Conservation (phyloP, 2,113 vertebrate genomes). For the Progne subis region DNA sequence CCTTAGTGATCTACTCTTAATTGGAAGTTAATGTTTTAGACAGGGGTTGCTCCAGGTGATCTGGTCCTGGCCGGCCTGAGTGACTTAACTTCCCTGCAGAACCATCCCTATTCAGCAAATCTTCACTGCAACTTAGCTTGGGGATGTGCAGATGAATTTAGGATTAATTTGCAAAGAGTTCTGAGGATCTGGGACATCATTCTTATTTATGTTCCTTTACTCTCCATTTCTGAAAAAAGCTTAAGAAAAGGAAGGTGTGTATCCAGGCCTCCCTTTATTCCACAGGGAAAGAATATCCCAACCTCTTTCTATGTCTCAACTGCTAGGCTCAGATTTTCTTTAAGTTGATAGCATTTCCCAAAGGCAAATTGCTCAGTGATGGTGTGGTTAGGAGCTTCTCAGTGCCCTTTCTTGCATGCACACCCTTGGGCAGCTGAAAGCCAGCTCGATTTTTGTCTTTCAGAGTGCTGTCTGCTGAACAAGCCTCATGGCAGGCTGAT, state of each 20-base stretch:
- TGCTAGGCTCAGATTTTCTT: not conserved
- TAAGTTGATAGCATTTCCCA: not conserved
- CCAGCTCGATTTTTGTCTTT: not conserved
- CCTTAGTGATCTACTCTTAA: not conserved
- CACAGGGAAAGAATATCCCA: not conserved
- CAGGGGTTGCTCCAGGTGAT: not conserved
- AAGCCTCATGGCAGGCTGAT: not conserved
- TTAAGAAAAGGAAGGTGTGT: rapidly evolving
- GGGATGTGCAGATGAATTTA: not conserved
- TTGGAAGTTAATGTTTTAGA: not conserved
- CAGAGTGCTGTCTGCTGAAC: not conserved
- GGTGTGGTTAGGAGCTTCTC: not conserved
- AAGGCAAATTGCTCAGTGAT: not conserved
- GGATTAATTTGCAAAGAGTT: not conserved
- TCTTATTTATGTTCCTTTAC: not conserved
- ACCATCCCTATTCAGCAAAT: not conserved
- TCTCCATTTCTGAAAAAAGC: rapidly evolving
- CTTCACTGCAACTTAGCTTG: not conserved
- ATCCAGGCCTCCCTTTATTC: not conserved
- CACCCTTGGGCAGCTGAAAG: not conserved
- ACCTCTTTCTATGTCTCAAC: not conserved
- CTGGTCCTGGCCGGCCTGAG: not conserved
- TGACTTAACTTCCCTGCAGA: not conserved
- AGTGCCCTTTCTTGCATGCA: not conserved
- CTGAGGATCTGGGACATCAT: not conserved